phyloP scores from a whole-genome alignment of 2,797 vertebrate species.

The Schizopygopsis pylzovi region DNA sequence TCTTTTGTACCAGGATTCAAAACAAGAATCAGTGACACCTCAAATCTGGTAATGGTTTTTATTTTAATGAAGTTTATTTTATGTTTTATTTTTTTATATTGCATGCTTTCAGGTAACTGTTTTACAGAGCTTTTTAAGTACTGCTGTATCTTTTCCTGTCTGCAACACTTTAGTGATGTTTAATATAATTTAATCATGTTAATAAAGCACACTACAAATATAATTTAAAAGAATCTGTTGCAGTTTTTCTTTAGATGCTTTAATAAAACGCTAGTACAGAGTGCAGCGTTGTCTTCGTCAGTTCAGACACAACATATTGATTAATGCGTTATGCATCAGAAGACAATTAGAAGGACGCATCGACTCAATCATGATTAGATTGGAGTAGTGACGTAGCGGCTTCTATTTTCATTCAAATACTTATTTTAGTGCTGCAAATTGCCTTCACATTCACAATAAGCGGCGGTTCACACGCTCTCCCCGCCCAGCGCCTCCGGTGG shows the following conservation, averaged over 20 bases:
- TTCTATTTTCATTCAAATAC: constrained; percentile 47
- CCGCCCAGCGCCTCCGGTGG: constrained; percentile 32
- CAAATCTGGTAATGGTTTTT: not conserved
- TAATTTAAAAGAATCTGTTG: not conserved
- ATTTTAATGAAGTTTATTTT: not conserved
- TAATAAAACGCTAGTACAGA: not conserved
- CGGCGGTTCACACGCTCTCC: constrained; percentile 38
- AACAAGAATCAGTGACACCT: not conserved
- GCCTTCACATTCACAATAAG: constrained; percentile 29
- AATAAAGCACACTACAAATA: not conserved
- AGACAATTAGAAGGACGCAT: constrained; percentile 11
- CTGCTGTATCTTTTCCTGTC: not conserved
- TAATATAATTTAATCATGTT: not conserved
- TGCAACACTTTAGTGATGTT: not conserved
- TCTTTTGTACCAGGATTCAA: not conserved
- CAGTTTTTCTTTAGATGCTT: constrained; percentile 7
- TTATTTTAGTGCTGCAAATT: constrained; percentile 15
- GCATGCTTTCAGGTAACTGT: not conserved
- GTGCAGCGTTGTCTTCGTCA: not conserved
- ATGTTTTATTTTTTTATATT: not conserved
- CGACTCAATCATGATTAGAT: not conserved
- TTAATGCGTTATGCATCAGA: not conserved
- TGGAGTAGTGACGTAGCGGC: not conserved
- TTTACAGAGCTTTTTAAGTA: not conserved
- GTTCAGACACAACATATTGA: constrained; percentile 21